Percentiles rank a stretch among this genome's conserved stretches.
Conservation (phyloP, 2,113 vertebrate species). For the Amia ocellicauda region DNA sequence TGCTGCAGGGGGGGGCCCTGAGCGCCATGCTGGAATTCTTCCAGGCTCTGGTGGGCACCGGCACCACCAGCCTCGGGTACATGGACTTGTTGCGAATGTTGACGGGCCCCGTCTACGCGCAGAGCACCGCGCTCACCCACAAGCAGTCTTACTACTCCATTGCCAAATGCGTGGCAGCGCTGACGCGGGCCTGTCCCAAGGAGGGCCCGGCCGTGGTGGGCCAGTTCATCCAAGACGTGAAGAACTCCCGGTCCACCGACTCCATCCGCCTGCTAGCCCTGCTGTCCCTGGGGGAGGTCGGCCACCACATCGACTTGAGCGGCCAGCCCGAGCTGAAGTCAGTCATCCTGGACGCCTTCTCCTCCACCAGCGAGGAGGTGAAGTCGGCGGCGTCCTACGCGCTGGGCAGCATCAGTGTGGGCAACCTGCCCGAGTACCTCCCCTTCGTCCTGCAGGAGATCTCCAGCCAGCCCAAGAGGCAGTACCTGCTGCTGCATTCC, state of each 20-base stretch:
- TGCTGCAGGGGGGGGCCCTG: constrained; percentile 93
- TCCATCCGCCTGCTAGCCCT: constrained; percentile 92
- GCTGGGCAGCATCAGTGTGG: constrained; percentile 93
- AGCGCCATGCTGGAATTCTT: constrained; percentile 98
- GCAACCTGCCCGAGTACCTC: constrained; percentile 96
- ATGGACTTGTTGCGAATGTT: constrained; percentile 97
- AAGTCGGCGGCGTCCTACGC: constrained; percentile 96
- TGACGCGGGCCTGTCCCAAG: constrained; percentile 90
- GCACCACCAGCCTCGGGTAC: constrained; percentile 86
- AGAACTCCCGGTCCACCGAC: constrained; percentile 97
- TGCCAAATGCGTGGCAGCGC: constrained; percentile 95
- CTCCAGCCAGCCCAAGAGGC: constrained; percentile 90
- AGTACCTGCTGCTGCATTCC: constrained; percentile 95
- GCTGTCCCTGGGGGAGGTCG: constrained; percentile 94
- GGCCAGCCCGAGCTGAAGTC: constrained; percentile 93
- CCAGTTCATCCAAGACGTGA: constrained; percentile 98
- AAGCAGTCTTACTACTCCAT: constrained; percentile 99
- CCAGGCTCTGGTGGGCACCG: constrained; percentile 90
- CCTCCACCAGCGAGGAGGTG: constrained; percentile 96
- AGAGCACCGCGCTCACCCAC: constrained; percentile 89
- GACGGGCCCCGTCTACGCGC: constrained; percentile 92
- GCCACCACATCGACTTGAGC: constrained; percentile 96
- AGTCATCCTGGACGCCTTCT: constrained; percentile 95
- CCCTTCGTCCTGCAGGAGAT: constrained; percentile 98
- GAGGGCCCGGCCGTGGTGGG: constrained; percentile 95